Base-by-base conservation (phyloP, 2,113 vertebrate genomes). In the Psettodes erumei region DNA sequence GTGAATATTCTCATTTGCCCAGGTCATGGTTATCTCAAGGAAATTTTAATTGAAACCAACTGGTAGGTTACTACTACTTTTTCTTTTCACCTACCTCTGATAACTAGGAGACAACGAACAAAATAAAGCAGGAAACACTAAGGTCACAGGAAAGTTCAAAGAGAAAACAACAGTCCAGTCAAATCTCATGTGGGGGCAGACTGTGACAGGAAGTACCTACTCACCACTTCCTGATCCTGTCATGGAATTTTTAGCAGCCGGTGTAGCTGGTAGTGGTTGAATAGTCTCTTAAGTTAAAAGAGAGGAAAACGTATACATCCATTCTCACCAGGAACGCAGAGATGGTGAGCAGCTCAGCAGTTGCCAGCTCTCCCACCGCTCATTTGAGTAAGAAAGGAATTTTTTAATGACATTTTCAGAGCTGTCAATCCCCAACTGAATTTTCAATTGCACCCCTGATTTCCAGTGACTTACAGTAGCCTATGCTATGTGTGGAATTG, bases 401-500 rank as follows among this genome's bases (percentile, higher is more conserved):
- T 45, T 68, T 35, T 51, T 45, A 45, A 68, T 81, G 32, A 3
- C 30, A 4, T 38, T 81, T 77, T 77, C 38, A 63, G 30, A 60
- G 27, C 60, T 27, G 50, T 48, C 53, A 66, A 35, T 75, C 53
- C n/a, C 55, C 54, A 51, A 45, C 42, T 9, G 37, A 61, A 43
- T 48, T 32, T 58, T 69, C 28, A 4, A 56, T 28, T 48, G 30
- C 32, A 45, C 6, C 60, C 48, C 35, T 66, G 40, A 51, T 74
- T 64, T 74, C 8, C 38, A 48, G 28, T 1, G 15, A n/a, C 9
- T 45, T 75, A 61, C 50, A 43, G 25, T 78, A n/a, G n/a, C n/a
- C n/a, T n/a, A 38, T 3, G 21, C 30, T 30, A 5, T 58, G 42
- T 62, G 40, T 23, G 32, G 21, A 64, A 40, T 54, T 54, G 55